Conservation (phyloP, 2,113 vertebrate genomes). For the Albula glossodonta region DNA sequence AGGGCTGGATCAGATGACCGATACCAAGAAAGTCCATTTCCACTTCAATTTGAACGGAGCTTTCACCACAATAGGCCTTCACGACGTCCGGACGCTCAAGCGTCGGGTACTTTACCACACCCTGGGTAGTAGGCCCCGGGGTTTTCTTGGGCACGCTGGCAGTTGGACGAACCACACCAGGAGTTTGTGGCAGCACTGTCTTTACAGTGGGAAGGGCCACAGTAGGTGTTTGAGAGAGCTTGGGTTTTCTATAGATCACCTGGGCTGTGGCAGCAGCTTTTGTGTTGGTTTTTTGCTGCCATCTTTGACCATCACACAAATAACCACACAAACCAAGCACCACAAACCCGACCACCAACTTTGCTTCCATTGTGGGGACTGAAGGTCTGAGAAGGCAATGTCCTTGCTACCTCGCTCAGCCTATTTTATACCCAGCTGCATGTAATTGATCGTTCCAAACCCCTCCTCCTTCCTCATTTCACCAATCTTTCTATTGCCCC, state of each 20-base stretch:
- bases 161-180: too few relatives aligned
- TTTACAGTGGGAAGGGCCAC: too few relatives aligned
- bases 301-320: not conserved
- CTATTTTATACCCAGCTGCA: too few relatives aligned
- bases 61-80: constrained; percentile 54
- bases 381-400: too few relatives aligned
- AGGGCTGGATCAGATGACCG: constrained; percentile 45
- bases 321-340: not conserved
- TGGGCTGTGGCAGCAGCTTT: not conserved
- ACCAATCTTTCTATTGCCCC: too few relatives aligned
- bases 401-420: too few relatives aligned
- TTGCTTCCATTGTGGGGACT: too few relatives aligned
- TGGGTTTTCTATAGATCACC: not conserved
- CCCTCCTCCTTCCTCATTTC: too few relatives aligned
- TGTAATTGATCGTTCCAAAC: too few relatives aligned
- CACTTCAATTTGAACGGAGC: constrained; percentile 43
- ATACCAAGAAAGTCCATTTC: constrained; percentile 59
- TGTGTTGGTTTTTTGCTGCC: not conserved
- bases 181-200: too few relatives aligned
- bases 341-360: not conserved
- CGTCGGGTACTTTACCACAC: not conserved
- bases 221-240: not conserved
- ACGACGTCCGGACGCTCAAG: not conserved
- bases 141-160: too few relatives aligned
- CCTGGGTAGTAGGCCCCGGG: too few relatives aligned